Percentiles rank a stretch among this genome's conserved stretches.
These are phyloP conservation scores for Eustalomyia histrio DNA, from an alignment of 2,888 invertebrate genomes.

Conservation along the genomic window DNA sequence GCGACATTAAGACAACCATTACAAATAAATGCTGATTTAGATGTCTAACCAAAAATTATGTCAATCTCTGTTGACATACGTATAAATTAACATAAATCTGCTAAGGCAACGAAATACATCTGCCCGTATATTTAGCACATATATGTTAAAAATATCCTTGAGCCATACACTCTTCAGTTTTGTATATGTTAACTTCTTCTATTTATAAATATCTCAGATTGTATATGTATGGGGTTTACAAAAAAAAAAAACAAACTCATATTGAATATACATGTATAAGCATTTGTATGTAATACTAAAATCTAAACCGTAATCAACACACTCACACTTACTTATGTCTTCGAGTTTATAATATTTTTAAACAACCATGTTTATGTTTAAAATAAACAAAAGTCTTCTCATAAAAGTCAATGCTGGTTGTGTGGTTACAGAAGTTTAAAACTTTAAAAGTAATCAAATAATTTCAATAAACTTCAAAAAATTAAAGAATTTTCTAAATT, in stretches of 20 bases:
- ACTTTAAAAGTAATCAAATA: background rate
- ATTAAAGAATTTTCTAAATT: no score
- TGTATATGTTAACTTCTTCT: no score
- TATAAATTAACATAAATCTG: slow-evolving; percentile 70
- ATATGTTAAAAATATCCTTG: background rate
- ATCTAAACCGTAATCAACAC: slow-evolving; percentile 1
- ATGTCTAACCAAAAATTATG: slow-evolving; percentile 55
- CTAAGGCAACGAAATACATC: background rate
- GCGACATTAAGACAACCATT: background rate
- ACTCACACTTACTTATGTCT: background rate
- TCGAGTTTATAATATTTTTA: background rate
- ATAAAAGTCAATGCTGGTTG: background rate
- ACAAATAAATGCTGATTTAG: slow-evolving; percentile 46
- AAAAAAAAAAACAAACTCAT: no score
- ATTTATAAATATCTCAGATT: no score
- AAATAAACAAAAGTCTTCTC: background rate
- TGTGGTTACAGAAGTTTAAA: background rate
- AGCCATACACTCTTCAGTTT: background rate
- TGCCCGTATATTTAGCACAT: background rate
- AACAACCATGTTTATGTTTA: background rate
- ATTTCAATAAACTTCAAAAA: background rate
- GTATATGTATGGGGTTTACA: no score
- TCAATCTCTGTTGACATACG: slow-evolving; percentile 70
- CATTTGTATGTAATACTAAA: background rate
- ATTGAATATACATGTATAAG: no score